Evolutionary conservation across 2,797 vertebrate genomes (phyloP).

Genomic region (Acanthurus leucopareius): DNA sequence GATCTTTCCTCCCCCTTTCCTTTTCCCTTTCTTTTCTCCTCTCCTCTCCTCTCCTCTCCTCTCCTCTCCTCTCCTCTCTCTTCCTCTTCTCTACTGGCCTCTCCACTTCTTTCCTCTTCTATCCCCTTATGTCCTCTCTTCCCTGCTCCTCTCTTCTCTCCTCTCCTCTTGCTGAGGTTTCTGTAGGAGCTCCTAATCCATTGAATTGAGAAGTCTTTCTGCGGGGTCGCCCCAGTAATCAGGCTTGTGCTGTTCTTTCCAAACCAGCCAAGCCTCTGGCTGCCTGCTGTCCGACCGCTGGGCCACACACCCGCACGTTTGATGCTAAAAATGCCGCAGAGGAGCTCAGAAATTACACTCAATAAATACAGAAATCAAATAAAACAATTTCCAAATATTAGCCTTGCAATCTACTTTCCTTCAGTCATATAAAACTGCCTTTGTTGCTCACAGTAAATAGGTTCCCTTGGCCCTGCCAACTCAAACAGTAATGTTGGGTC

Average conservation of each 20-base stretch:
- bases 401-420: conserved; percentile 76
- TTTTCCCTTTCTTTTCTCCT: too few species aligned
- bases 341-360: conserved; percentile 79
- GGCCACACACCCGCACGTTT: conserved; percentile 73
- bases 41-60: too few species aligned
- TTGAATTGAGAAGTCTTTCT: conserved; percentile 61
- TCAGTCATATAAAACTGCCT: conserved; percentile 73
- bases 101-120: too few species aligned
- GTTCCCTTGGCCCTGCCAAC: conserved; percentile 75
- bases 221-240: conserved; percentile 60
- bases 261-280: conserved; percentile 75
- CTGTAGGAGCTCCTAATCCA: conserved; percentile 63
- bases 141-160: background rate
- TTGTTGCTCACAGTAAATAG: conserved; percentile 79
- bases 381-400: conserved; percentile 86
- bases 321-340: conserved; percentile 79
- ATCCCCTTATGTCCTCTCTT: too few species aligned
- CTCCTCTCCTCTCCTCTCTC: too few species aligned
- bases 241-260: conserved; percentile 53
- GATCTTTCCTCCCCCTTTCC: background rate
- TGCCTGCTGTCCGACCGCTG: conserved; percentile 72
- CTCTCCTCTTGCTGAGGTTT: conserved; percentile 48
- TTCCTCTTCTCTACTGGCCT: too few species aligned
- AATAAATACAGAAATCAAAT: conserved; percentile 86
- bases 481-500: conserved; percentile 76